Evolutionary conservation across 2,113 vertebrate genomes (phyloP).

Genomic region (Clarias macrocephalus): DNA sequence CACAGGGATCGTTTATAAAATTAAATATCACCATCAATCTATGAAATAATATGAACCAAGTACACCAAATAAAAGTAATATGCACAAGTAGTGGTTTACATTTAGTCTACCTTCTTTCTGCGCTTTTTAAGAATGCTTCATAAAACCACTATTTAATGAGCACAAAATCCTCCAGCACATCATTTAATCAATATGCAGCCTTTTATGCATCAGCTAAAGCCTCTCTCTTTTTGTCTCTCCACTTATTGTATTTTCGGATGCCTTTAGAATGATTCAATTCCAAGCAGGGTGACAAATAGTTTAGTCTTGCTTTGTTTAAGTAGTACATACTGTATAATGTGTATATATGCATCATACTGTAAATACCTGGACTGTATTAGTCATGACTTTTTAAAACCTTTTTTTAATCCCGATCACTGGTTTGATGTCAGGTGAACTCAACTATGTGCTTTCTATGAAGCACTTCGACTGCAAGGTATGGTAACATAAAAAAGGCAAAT

Average conservation of each 20-base stretch:
- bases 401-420: not conserved
- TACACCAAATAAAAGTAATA: not conserved
- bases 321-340: not conserved
- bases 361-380: not conserved
- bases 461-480: not conserved
- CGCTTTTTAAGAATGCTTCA: not conserved
- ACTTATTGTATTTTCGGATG: not conserved
- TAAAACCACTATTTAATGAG: constrained; percentile 7
- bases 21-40: not conserved
- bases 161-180: constrained; percentile 3
- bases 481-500: too few species aligned
- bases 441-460: not conserved
- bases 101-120: not conserved
- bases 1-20: not conserved
- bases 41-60: not conserved
- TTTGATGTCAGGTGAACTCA: not conserved
- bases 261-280: not conserved
- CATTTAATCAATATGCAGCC: not conserved
- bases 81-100: not conserved
- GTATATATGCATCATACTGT: not conserved
- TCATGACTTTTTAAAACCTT: not conserved
- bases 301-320: not conserved
- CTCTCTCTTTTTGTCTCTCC: not conserved
- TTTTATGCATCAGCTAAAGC: not conserved
- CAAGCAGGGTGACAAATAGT: not conserved